Evolutionary conservation across 2,113 vertebrate species (phyloP).

Genomic region (Uropsilus gracilis): DNA sequence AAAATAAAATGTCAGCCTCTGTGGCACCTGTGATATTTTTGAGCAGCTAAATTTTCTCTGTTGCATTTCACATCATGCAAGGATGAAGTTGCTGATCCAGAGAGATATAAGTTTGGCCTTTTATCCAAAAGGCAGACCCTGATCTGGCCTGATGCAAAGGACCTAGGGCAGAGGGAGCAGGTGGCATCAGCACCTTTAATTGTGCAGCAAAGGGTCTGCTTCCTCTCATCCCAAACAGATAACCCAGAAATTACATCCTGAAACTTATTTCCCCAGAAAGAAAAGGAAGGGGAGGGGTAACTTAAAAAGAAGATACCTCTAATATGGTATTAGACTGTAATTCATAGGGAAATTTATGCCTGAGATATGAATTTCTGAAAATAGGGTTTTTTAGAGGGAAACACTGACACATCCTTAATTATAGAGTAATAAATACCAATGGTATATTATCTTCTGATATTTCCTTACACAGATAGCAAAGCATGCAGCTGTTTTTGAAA

Average conservation of each 20-base stretch:
- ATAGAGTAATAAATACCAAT: constrained; percentile 87
- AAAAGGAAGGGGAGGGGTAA: constrained; percentile 67
- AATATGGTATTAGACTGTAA: constrained; percentile 79
- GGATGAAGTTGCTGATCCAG: not conserved
- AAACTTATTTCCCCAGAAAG: constrained; percentile 46
- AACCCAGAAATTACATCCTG: constrained; percentile 72
- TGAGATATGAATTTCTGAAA: constrained; percentile 87
- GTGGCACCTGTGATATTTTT: not conserved
- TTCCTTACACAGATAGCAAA: constrained; percentile 79
- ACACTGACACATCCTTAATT: constrained; percentile 87
- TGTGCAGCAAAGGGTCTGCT: not conserved
- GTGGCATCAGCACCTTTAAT: not conserved
- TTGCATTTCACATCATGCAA: not conserved
- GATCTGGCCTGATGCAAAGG: not conserved
- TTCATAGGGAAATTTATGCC: constrained; percentile 83
- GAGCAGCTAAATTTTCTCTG: not conserved
- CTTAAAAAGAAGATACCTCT: constrained; percentile 72
- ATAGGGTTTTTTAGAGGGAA: constrained; percentile 85
- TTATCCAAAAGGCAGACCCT: not conserved
- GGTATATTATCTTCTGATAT: constrained; percentile 85
- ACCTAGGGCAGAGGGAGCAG: not conserved
- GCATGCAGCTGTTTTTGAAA: constrained; percentile 86
- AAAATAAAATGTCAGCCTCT: not conserved
- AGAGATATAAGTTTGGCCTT: not conserved
- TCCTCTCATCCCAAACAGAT: constrained; percentile 43